Conservation (phyloP, 2,797 vertebrate species). For the Rousettus madagascariensis region DNA sequence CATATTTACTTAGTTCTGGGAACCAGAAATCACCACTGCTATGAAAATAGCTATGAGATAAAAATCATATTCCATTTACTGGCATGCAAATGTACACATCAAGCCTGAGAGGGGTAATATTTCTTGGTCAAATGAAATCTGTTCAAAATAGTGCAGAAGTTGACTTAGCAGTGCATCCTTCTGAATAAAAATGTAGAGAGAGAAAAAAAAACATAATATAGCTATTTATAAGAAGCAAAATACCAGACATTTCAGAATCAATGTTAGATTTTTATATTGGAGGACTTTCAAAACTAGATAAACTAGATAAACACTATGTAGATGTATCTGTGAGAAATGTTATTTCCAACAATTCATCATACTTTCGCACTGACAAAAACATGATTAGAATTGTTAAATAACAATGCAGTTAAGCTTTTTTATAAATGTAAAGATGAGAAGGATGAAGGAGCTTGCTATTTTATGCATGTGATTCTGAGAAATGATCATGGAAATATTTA, state of each 20-base stretch:
- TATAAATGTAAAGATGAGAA: neutral
- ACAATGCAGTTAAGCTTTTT: neutral
- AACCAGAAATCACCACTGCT: slow-evolving; percentile 11
- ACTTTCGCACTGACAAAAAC: slow-evolving; percentile 29
- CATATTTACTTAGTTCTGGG: slow-evolving; percentile 26
- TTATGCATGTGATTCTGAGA: neutral
- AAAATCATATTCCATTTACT: slow-evolving; percentile 50
- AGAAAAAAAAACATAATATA: slow-evolving; percentile 16
- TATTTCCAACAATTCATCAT: slow-evolving; percentile 35
- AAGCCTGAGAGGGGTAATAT: neutral
- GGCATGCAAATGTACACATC: neutral
- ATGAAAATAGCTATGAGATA: slow-evolving; percentile 24
- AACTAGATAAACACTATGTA: neutral
- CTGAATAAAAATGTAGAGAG: neutral
- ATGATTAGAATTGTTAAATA: slow-evolving; percentile 26
- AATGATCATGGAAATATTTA: neutral
- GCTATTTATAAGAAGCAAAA: slow-evolving; percentile 34
- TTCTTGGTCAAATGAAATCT: slow-evolving; percentile 48
- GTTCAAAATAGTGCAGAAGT: neutral
- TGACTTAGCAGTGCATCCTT: neutral
- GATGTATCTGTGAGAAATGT: neutral
- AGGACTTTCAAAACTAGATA: slow-evolving; percentile 14
- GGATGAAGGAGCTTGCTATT: neutral
- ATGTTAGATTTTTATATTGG: slow-evolving; percentile 19
- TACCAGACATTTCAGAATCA: neutral